Base-by-base conservation (phyloP, 2,888 invertebrate genomes). In the Sinopyrophorus schimmeli region DNA sequence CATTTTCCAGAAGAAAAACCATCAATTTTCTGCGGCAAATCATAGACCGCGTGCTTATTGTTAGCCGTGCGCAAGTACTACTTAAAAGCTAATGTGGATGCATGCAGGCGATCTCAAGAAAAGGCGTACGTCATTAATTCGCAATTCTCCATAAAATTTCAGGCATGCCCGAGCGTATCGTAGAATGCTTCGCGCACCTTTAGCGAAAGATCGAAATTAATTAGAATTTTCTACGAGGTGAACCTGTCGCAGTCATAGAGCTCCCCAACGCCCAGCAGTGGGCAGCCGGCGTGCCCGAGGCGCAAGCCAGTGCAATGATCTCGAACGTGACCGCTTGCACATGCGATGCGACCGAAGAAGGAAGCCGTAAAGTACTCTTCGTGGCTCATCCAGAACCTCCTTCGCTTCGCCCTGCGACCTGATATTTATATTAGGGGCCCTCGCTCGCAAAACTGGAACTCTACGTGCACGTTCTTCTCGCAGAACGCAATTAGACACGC, bases 251-350 rank as follows among this genome's bases (percentile, higher is more conserved):
- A 21, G 23, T 49, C 42, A 35, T 41, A 41, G 34, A 41, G 34
- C 34, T n/a, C n/a, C 30, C 32, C 37, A 23, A 43, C 39, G 26
- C 32, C 38, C 34, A 31, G 28, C 44, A 30, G 44, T 50, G 39
- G 40, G 44, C 44, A 50, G 40, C 23, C 26, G 31, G 46, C 41
- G 35, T 26, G 51, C 46, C 51, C 18, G 30, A 41, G 46, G 51
- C 51, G 41, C 31, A 47, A 41, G 53, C 47, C 47, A 47, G 56
- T 51, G 51, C 56, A 54, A 50, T 54, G 50, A 54, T 55, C 53
- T 53, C 47, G 40, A 50, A 55, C 53, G 55, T 51, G 50, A 54
- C 53, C 54, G 50, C 53, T 47, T 53, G 57, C 54, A 49, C 49
- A 49, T 42, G 37, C 38, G 37, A 49, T 43, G 49, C 31, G 38